Conservation (phyloP, 2,797 vertebrate genomes). For the Alfaro cultratus region DNA sequence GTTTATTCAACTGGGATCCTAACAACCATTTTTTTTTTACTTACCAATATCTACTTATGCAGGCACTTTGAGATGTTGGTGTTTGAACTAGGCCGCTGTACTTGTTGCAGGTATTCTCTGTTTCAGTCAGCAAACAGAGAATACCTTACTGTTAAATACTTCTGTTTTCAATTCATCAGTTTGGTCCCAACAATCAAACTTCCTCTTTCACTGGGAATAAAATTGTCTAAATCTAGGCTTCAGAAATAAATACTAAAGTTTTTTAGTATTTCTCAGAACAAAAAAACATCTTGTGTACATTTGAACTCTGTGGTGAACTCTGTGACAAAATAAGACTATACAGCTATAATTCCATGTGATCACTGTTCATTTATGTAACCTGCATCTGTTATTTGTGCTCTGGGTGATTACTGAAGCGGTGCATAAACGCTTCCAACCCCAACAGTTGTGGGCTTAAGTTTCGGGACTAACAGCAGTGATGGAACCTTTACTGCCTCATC, state of each 20-base stretch:
- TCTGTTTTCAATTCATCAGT: not conserved
- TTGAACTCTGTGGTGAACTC: slow-evolving; percentile 3
- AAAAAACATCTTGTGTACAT: not conserved
- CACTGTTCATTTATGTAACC: slow-evolving; percentile 34
- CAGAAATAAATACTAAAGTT: not conserved
- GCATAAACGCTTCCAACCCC: not conserved
- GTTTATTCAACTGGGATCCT: not conserved
- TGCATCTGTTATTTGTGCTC: slow-evolving; percentile 37
- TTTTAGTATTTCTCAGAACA: not conserved
- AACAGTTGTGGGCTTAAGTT: not conserved
- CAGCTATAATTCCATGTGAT: slow-evolving; percentile 14
- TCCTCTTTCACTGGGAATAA: not conserved
- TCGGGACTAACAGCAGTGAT: not conserved
- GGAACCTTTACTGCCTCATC: not conserved
- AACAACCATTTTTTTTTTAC: not conserved
- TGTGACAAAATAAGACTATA: not conserved
- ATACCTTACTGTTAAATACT: no score
- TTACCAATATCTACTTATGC: not conserved
- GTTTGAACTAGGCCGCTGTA: not conserved
- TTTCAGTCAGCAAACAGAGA: not conserved
- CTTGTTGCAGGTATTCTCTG: not conserved
- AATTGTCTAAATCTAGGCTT: not conserved
- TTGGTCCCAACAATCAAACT: not conserved
- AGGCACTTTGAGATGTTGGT: not conserved
- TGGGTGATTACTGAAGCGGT: slow-evolving; percentile 20